Evolutionary conservation across 2,113 vertebrate genomes (phyloP).

Genomic region (Oncorhynchus masou): DNA sequence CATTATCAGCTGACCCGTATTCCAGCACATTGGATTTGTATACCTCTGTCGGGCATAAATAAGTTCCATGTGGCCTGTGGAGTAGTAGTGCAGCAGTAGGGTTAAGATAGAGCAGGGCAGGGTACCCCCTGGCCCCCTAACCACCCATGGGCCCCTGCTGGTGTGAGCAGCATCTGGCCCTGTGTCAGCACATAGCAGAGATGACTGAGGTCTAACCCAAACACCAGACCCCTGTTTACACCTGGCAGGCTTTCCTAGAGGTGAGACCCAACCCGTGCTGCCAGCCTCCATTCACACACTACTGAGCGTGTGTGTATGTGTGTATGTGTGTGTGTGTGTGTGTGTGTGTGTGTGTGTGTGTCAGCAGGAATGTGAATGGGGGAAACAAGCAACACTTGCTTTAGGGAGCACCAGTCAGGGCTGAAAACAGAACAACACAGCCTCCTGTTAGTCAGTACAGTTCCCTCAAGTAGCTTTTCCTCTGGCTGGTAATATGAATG

Average conservation of each 20-base stretch:
- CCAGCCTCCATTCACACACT: constrained; percentile 30
- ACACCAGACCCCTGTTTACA: constrained; percentile 66
- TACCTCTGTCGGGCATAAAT: background rate
- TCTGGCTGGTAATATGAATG: constrained; percentile 8
- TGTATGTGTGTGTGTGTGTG: constrained; percentile 7
- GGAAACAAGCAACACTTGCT: background rate
- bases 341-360: constrained; percentile 7
- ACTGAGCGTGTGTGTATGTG: background rate
- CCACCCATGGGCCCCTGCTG: constrained; percentile 1
- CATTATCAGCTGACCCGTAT: background rate
- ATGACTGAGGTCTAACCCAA: constrained; percentile 71
- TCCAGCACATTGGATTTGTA: background rate
- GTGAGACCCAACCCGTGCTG: constrained; percentile 32
- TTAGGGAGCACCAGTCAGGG: constrained; percentile 23
- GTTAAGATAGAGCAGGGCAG: background rate
- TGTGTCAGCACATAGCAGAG: constrained; percentile 68
- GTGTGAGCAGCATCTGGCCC: constrained; percentile 50
- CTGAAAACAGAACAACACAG: constrained; percentile 16
- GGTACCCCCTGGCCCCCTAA: constrained; percentile 4
- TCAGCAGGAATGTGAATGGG: constrained; percentile 11
- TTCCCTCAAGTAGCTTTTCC: constrained; percentile 20
- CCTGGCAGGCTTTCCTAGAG: constrained; percentile 67
- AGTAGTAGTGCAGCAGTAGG: background rate
- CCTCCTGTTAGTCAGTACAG: background rate
- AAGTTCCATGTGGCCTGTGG: constrained; percentile 11